These are phyloP conservation scores for Buteo buteo DNA, from an alignment of 2,113 vertebrate genomes.

Conservation along the genomic window DNA sequence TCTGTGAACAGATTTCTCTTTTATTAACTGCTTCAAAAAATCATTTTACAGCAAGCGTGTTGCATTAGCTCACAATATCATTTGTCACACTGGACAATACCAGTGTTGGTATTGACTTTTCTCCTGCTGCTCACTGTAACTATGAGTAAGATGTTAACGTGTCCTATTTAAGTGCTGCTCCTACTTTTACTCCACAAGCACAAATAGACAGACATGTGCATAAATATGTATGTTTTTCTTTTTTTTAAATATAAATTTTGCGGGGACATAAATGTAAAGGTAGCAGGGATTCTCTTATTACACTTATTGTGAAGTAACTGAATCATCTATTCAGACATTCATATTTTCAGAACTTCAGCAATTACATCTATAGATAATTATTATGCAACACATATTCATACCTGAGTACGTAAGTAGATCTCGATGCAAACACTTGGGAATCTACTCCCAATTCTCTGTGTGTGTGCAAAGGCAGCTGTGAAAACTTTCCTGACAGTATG, in stretches of 20 bases:
- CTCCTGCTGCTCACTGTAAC: neutral
- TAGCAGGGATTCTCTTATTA: neutral
- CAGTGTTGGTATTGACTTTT: slow-evolving; percentile 55
- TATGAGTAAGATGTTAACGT: neutral
- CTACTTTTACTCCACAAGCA: neutral
- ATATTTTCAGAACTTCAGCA: neutral
- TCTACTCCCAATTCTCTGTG: neutral
- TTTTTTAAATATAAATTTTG: neutral
- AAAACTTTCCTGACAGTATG: neutral
- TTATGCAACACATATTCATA: neutral
- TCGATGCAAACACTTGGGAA: neutral
- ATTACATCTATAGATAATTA: neutral
- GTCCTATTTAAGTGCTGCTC: neutral
- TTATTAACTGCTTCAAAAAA: slow-evolving; percentile 75
- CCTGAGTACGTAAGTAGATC: neutral
- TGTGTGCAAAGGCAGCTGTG: neutral
- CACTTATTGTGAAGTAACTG: neutral
- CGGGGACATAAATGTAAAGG: neutral
- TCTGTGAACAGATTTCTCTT: slow-evolving; percentile 74
- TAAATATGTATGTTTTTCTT: neutral
- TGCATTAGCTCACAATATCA: slow-evolving; percentile 66
- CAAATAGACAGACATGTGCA: neutral
- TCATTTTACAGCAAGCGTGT: slow-evolving; percentile 71
- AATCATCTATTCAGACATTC: neutral
- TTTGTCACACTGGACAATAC: slow-evolving; percentile 67